Evolutionary conservation across 2,113 vertebrate species (phyloP), one percentile per base, ranked within the genome.

Genomic region (Microcebus lehilahytsara): DNA sequence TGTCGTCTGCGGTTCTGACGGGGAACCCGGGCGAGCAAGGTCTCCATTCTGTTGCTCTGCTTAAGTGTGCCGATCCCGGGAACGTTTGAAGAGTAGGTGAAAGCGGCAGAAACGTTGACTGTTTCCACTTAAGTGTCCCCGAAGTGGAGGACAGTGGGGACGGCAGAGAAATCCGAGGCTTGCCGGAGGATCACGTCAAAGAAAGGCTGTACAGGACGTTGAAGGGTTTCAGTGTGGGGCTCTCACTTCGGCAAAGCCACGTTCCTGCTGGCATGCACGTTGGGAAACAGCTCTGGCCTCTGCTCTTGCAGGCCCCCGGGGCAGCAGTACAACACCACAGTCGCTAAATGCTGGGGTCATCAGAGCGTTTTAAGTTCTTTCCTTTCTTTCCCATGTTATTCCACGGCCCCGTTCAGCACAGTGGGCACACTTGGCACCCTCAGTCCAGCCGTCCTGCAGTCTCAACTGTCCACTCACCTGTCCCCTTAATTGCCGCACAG

Each of bases 181-280:
- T 5, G 32, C 46, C 6, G 3, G 66, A 22, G 30, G 9, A 4
- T n/a, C 22, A 0, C 2, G 27, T 34, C 77, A 2, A 0, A 5
- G 58, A 46, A 9, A 46, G 37, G 25, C 58, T n/a, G 9, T 23
- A 5, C 7, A 72, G 88, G n/a, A 3, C 34, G 23, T 37, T 3
- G 0, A 2, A n/a, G 80, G 79, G 32, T 12, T 23, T 51, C 2
- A 3, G 56, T 27, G 1, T 25, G 2, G 3, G 27, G 14, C 74
- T 42, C 34, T 49, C 3, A 67, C 60, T 30, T 42, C 0, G 12
- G 56, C 56, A 75, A n/a, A 83, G 85, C 42, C 5, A 2, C 8
- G 0, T 2, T 30, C 13, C 0, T 22, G 1, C 37, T 10, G 69
- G 30, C 16, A 4, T 8, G 60, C 49, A 14, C 23, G 0, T 5